Conservation (phyloP, 2,113 vertebrate genomes). For the Eolophus roseicapilla region DNA sequence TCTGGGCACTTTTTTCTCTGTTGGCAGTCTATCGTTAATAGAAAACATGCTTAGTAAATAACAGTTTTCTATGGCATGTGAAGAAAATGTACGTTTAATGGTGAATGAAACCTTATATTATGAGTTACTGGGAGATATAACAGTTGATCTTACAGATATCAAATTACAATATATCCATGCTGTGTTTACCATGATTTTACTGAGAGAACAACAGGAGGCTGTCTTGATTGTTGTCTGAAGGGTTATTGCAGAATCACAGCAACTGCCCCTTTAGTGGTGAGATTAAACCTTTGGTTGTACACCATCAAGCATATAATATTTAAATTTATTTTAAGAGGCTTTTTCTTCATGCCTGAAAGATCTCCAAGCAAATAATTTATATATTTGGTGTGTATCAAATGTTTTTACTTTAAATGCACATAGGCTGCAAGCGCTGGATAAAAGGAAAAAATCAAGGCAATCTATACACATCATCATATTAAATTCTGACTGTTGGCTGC, state of each 20-base stretch:
- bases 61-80: constrained; percentile 52
- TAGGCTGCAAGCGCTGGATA: constrained; percentile 74
- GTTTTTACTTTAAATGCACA: constrained; percentile 75
- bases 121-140: constrained; percentile 68
- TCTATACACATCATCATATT: constrained; percentile 71
- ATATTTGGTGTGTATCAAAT: constrained; percentile 74
- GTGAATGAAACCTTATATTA: constrained; percentile 72
- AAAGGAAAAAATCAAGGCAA: constrained; percentile 66
- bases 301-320: constrained; percentile 81
- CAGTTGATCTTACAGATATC: constrained; percentile 74
- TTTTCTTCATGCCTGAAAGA: constrained; percentile 81
- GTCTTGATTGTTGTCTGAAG: constrained; percentile 78
- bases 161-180: constrained; percentile 76
- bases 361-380: constrained; percentile 77
- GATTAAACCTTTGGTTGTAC: constrained; percentile 81
- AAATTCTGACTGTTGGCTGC: constrained; percentile 71
- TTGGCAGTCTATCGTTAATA: constrained; percentile 64
- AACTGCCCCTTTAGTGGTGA: constrained; percentile 76
- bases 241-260: constrained; percentile 76
- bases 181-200: constrained; percentile 75
- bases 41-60: constrained; percentile 65
- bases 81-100: constrained; percentile 70
- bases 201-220: constrained; percentile 76
- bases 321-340: constrained; percentile 82
- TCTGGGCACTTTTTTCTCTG: constrained; percentile 30